Conservation (phyloP, 2,888 invertebrate species). For the Caenorhabditis macrosperma region DNA sequence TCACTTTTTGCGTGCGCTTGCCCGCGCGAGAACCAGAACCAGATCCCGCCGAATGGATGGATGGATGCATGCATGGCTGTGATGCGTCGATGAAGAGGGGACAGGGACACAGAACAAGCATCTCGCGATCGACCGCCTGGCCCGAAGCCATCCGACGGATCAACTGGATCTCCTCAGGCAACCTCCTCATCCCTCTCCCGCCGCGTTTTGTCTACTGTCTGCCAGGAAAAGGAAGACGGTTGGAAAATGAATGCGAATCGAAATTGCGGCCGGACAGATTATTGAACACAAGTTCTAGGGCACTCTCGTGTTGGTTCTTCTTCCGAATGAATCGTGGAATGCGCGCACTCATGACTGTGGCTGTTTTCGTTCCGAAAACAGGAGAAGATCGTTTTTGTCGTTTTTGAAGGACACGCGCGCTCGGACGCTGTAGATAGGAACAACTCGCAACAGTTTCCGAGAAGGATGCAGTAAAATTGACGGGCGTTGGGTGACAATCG, state of each 20-base stretch:
- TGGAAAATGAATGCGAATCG: neutral
- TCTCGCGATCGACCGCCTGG: slow-evolving; percentile 22
- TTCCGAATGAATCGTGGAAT: too few species aligned
- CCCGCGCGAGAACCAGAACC: slow-evolving; percentile 42
- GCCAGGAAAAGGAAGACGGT: slow-evolving; percentile 1
- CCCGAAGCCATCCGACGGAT: slow-evolving; percentile 28
- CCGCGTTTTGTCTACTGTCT: slow-evolving; percentile 2
- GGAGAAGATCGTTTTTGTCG: neutral
- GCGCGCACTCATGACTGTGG: slow-evolving; percentile 25
- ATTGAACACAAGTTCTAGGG: slow-evolving; percentile 40
- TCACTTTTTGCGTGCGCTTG: slow-evolving; percentile 52
- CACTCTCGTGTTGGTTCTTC: neutral
- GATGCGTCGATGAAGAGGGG: slow-evolving; percentile 6
- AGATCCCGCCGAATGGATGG: slow-evolving; percentile 39
- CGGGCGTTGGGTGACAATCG: slow-evolving; percentile 33
- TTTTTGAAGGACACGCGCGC: slow-evolving; percentile 48
- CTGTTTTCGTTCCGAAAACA: slow-evolving; percentile 43
- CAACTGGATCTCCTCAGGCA: slow-evolving; percentile 36
- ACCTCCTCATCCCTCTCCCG: neutral
- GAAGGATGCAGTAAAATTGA: slow-evolving; percentile 41
- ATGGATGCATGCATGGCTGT: slow-evolving; percentile 27
- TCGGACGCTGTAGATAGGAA: neutral
- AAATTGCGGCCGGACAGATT: slow-evolving; percentile 8
- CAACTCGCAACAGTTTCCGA: slow-evolving; percentile 38
- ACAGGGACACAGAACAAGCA: slow-evolving; percentile 45